A percentile compares a stretch with the other conserved stretches of the same genome.
Evolutionary conservation across 2,113 vertebrate species (phyloP).

Genomic region (Petaurus breviceps): DNA sequence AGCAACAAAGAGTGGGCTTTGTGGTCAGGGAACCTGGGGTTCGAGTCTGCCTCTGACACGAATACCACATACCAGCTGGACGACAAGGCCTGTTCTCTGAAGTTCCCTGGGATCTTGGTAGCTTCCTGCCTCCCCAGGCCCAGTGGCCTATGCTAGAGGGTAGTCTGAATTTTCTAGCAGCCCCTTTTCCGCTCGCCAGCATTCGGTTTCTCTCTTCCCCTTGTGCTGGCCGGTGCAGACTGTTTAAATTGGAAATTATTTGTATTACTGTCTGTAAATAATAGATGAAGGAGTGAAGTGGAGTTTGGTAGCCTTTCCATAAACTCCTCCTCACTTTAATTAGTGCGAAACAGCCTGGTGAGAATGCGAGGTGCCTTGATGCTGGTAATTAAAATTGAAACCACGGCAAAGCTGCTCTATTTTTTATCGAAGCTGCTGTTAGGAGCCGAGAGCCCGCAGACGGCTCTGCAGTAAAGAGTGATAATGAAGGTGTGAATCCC

Average conservation of each 20-base stretch:
- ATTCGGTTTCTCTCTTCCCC: constrained; percentile 69
- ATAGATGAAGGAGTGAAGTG: constrained; percentile 92
- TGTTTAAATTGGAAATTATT: constrained; percentile 96
- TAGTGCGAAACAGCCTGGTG: constrained; percentile 93
- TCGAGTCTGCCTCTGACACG: no score
- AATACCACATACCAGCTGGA: background rate
- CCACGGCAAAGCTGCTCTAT: constrained; percentile 92
- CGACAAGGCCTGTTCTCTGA: background rate
- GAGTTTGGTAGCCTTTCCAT: constrained; percentile 89
- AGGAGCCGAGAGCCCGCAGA: constrained; percentile 90
- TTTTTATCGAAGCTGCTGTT: constrained; percentile 95
- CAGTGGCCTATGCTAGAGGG: constrained; percentile 63
- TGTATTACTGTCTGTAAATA: constrained; percentile 93
- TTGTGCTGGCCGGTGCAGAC: constrained; percentile 86
- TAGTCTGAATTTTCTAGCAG: constrained; percentile 77
- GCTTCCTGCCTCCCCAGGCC: constrained; percentile 68
- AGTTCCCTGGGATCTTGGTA: background rate
- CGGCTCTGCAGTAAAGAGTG: constrained; percentile 97
- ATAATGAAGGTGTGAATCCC: constrained; percentile 98
- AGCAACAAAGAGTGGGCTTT: background rate
- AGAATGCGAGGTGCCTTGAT: constrained; percentile 91
- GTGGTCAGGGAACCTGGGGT: background rate
- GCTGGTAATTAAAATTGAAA: constrained; percentile 96
- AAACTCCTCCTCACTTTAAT: constrained; percentile 96
- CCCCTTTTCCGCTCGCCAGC: background rate